phyloP scores from a whole-genome alignment of 2,113 vertebrate genomes.

The Trematocara zebra region DNA sequence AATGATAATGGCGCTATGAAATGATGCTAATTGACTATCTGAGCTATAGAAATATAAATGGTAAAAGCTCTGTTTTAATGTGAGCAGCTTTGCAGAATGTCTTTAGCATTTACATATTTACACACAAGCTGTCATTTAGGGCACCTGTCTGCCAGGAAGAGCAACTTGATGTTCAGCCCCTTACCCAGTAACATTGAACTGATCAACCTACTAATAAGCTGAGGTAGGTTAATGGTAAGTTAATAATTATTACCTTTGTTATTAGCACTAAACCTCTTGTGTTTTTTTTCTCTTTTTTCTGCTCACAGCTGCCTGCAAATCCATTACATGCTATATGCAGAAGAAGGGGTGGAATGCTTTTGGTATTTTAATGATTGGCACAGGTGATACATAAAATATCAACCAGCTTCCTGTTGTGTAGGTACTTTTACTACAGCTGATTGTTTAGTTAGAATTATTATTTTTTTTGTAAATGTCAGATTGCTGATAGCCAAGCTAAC shows the following conservation, averaged over 20 bases:
- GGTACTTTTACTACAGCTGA: background rate
- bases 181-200: background rate
- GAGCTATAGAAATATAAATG: background rate
- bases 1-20: background rate
- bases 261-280: background rate
- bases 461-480: background rate
- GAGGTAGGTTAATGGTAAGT: background rate
- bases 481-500: background rate
- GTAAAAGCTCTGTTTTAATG: background rate
- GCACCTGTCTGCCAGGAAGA: background rate
- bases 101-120: background rate
- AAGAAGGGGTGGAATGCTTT: background rate
- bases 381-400: background rate
- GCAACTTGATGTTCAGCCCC: background rate
- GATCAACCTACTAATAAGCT: background rate
- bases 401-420: background rate
- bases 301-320: background rate
- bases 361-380: background rate
- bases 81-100: background rate
- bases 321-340: background rate
- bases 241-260: background rate
- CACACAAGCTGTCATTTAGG: background rate
- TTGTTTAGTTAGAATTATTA: background rate
- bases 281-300: accelerated
- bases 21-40: background rate